A percentile compares a stretch with the other conserved stretches of the same genome.
Conservation (phyloP, 2,113 vertebrate genomes). For the Rhodinocichla rosea region DNA sequence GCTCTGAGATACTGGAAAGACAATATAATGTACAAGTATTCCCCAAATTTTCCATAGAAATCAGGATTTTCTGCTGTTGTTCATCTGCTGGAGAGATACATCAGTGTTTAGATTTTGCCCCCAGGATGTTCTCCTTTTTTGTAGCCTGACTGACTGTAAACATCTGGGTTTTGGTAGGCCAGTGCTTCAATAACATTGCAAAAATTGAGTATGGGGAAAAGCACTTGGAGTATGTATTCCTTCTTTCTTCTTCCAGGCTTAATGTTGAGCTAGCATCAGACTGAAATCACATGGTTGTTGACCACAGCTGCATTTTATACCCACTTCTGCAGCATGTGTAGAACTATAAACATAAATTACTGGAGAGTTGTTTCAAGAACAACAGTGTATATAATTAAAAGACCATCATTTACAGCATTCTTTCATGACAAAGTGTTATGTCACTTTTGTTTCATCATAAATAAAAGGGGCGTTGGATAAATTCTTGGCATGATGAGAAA, state of each 20-base stretch:
- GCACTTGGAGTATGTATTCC: background rate
- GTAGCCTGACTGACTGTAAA: background rate
- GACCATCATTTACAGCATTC: constrained; percentile 60
- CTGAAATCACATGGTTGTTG: background rate
- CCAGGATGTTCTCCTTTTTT: background rate
- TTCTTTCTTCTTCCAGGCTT: background rate
- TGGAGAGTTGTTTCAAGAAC: constrained; percentile 42
- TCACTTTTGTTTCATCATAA: constrained; percentile 73
- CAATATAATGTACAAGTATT: background rate
- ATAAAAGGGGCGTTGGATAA: constrained; percentile 65
- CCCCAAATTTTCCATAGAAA: background rate
- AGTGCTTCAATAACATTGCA: background rate
- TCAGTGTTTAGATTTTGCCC: background rate
- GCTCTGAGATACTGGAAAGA: background rate
- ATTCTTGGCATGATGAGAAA: constrained; percentile 56
- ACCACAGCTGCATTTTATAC: constrained; percentile 47
- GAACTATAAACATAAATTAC: constrained; percentile 56
- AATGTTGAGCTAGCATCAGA: background rate
- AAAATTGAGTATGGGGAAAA: background rate
- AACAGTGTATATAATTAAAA: constrained; percentile 60
- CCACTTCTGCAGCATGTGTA: background rate
- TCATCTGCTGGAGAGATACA: background rate
- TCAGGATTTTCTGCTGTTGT: background rate
- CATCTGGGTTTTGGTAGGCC: background rate
- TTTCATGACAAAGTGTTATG: constrained; percentile 65